These are phyloP conservation scores for Drosophila watanabei DNA, from an alignment of 1,140 invertebrate genomes.

Conservation along the genomic window DNA sequence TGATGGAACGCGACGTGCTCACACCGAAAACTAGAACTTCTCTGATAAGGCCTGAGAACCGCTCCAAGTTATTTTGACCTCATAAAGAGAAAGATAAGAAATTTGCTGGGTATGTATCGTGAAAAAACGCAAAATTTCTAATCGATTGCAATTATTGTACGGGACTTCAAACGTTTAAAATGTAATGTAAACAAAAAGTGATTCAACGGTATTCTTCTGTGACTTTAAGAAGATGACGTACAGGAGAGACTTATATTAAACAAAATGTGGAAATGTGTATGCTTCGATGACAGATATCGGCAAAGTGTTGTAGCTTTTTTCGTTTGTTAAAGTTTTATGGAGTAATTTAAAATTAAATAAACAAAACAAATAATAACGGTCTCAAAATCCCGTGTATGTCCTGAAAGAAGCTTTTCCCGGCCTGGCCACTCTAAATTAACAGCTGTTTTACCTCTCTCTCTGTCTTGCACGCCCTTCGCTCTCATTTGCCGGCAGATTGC, in stretches of 20 bases:
- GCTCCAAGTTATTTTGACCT: slow-evolving; percentile 55
- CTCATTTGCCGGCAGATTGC: slow-evolving; percentile 55
- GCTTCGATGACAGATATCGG: too few species aligned
- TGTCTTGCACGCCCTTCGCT: slow-evolving; percentile 17
- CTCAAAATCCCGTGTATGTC: not conserved
- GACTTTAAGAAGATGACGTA: too few species aligned
- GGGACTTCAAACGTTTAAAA: not conserved
- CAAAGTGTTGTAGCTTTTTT: not conserved
- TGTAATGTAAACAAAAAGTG: not conserved
- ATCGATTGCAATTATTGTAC: slow-evolving; percentile 7
- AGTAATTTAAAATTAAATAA: not conserved
- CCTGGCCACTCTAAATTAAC: slow-evolving; percentile 56
- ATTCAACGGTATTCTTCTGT: not conserved
- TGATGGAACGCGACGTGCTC: slow-evolving; percentile 58
- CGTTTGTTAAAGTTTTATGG: not conserved
- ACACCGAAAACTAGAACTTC: slow-evolving; percentile 47
- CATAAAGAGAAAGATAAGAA: slow-evolving; percentile 48
- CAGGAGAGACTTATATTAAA: not conserved
- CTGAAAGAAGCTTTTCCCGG: slow-evolving; percentile 8
- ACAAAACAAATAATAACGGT: not conserved
- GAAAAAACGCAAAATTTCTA: slow-evolving; percentile 5
- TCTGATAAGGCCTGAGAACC: slow-evolving; percentile 30
- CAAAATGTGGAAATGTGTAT: not conserved
- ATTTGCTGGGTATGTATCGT: slow-evolving; percentile 45
- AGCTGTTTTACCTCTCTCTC: slow-evolving; percentile 45